Percentiles rank a stretch among this genome's conserved stretches.
These are phyloP conservation scores for Caenorhabditis drosophilae DNA, from an alignment of 2,888 invertebrate genomes.

Conservation along the genomic window DNA sequence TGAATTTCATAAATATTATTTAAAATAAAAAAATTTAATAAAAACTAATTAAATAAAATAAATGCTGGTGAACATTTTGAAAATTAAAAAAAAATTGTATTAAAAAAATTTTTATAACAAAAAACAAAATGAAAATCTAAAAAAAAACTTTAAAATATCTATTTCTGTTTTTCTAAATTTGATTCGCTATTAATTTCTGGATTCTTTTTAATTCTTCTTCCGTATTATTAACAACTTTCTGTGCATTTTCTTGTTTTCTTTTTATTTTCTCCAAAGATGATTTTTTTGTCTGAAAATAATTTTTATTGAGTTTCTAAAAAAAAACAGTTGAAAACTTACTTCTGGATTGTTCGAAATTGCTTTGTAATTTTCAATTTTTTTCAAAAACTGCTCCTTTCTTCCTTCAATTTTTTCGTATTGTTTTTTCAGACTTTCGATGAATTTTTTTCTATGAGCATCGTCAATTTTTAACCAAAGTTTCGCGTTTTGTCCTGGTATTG, in stretches of 20 bases:
- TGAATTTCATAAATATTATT: slow-evolving; percentile 7
- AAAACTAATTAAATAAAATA: slow-evolving; percentile 2
- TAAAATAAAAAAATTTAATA: not conserved
- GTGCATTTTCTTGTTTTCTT: slow-evolving; percentile 38
- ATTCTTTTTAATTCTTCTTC: slow-evolving; percentile 36
- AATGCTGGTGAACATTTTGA: not conserved
- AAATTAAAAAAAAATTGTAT: not conserved
- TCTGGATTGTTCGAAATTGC: slow-evolving; percentile 23
- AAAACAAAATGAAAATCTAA: slow-evolving; percentile 8
- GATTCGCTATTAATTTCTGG: slow-evolving; percentile 22
- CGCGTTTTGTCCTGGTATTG: slow-evolving; percentile 41
- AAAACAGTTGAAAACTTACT: not conserved
- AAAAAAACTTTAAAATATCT: slow-evolving; percentile 8
- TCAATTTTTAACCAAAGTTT: slow-evolving; percentile 40
- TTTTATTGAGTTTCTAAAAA: not conserved
- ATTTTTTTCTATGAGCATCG: slow-evolving; percentile 11
- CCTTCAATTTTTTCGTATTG: slow-evolving; percentile 21
- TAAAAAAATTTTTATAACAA: slow-evolving; percentile 1
- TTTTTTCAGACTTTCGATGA: slow-evolving; percentile 20
- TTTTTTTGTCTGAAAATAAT: slow-evolving; percentile 23
- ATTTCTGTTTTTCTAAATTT: slow-evolving; percentile 9
- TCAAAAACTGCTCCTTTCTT: slow-evolving; percentile 18
- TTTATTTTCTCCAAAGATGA: slow-evolving; percentile 19
- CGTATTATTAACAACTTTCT: slow-evolving; percentile 28
- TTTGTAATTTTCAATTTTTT: slow-evolving; percentile 26